Conservation (phyloP, 2,113 vertebrate genomes). For the Anolis sagrei region DNA sequence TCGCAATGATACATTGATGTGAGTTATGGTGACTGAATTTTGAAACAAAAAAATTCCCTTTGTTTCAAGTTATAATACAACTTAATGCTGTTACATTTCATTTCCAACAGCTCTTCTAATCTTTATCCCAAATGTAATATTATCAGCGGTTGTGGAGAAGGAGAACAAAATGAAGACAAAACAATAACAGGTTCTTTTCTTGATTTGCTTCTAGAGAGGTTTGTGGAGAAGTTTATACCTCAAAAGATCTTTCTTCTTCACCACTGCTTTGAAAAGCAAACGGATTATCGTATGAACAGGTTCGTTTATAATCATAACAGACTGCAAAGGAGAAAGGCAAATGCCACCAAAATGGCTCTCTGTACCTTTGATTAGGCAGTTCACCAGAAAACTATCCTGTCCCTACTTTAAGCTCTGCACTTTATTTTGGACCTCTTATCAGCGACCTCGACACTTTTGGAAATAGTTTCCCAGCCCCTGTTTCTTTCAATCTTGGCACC, state of each 20-base stretch:
- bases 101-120: background rate
- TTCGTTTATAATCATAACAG: background rate
- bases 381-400: no score
- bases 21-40: background rate
- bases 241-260: background rate
- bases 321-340: constrained; percentile 29
- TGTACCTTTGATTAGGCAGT: no score
- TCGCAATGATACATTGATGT: background rate
- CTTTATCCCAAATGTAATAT: background rate
- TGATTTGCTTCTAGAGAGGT: background rate
- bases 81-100: background rate
- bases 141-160: background rate
- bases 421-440: no score
- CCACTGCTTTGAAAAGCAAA: background rate
- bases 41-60: background rate
- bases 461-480: no score
- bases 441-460: no score
- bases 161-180: background rate
- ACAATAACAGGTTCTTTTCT: background rate
- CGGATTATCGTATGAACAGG: background rate
- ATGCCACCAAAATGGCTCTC: constrained; percentile 25
- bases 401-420: no score
- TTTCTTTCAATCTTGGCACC: no score
- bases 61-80: background rate
- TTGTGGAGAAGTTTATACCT: background rate